These are phyloP conservation scores for Polia nebulosa DNA, from an alignment of 2,888 invertebrate genomes.

Conservation along the genomic window DNA sequence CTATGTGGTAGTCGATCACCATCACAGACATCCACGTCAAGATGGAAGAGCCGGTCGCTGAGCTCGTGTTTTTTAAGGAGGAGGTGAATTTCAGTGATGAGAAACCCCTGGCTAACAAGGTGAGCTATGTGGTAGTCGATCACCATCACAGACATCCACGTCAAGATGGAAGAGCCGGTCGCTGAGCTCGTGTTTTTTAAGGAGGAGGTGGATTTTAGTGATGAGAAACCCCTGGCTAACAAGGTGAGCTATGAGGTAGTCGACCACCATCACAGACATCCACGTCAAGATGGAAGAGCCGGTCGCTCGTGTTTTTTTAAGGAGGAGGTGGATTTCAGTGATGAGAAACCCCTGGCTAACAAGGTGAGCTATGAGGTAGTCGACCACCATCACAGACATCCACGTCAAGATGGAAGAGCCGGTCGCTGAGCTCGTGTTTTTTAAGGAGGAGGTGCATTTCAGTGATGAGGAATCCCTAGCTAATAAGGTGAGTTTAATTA, in stretches of 20 bases:
- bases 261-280: not conserved
- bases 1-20: not conserved
- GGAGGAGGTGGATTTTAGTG: constrained; percentile 50
- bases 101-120: constrained; percentile 53
- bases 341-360: constrained; percentile 54
- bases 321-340: constrained; percentile 50
- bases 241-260: constrained; percentile 44
- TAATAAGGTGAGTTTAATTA: constrained; percentile 48
- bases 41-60: not conserved
- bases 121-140: not conserved
- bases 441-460: constrained; percentile 46
- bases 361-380: constrained; percentile 44
- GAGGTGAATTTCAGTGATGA: constrained; percentile 55
- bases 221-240: constrained; percentile 54
- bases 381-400: not conserved
- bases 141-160: not conserved
- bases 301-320: constrained; percentile 8
- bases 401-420: constrained; percentile 15
- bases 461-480: constrained; percentile 59
- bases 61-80: constrained; percentile 29
- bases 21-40: constrained; percentile 3
- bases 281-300: constrained; percentile 16
- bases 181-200: constrained; percentile 14
- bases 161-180: constrained; percentile 7
- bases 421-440: not conserved